These are phyloP conservation scores for Listrodromus nycthemerus DNA, from an alignment of 2,888 invertebrate genomes.

Conservation along the genomic window DNA sequence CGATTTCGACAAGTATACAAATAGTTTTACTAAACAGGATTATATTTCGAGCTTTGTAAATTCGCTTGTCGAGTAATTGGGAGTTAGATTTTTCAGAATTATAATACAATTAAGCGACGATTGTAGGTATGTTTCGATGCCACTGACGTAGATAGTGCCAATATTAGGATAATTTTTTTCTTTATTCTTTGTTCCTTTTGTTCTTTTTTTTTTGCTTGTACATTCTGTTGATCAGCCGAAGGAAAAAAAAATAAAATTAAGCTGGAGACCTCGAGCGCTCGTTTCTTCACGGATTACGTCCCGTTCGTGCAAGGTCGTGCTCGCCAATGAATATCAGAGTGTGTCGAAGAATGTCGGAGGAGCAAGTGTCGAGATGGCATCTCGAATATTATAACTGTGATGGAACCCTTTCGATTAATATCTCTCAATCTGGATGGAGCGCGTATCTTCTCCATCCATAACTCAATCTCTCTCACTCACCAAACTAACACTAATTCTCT, in stretches of 20 bases:
- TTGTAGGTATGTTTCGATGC: conserved; percentile 39
- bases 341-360: not conserved
- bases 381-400: not conserved
- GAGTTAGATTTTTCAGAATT: conserved; percentile 56
- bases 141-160: conserved; percentile 68
- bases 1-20: conserved; percentile 29
- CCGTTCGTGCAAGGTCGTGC: conserved; percentile 14
- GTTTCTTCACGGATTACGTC: conserved; percentile 13
- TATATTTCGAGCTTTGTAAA: conserved; percentile 65
- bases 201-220: conserved; percentile 11
- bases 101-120: conserved; percentile 31
- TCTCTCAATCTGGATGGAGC: not conserved
- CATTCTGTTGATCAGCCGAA: conserved; percentile 26
- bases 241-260: conserved; percentile 8
- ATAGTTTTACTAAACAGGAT: conserved; percentile 9
- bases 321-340: not conserved
- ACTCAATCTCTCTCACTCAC: not conserved
- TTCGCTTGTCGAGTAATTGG: conserved; percentile 61
- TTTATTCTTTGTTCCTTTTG: conserved; percentile 27
- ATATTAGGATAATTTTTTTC: conserved; percentile 49
- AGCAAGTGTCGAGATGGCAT: not conserved
- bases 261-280: conserved; percentile 4
- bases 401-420: not conserved
- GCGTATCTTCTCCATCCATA: not conserved
- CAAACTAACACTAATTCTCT: conserved; percentile 20